Conservation (phyloP, 2,888 invertebrate genomes). For the Himalopsyche anomala region DNA sequence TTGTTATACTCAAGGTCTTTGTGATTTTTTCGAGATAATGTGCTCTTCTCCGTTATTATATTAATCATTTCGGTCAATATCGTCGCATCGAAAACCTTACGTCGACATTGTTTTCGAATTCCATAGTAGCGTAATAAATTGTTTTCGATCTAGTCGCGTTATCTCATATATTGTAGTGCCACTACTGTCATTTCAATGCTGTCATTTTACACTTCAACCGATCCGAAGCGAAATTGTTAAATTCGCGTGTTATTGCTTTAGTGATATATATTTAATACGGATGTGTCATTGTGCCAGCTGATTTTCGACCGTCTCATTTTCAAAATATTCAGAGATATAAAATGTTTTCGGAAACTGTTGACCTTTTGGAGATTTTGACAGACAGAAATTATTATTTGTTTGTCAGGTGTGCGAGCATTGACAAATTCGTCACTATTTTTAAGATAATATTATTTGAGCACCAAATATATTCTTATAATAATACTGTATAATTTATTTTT, state of each 20-base stretch:
- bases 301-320: constrained; percentile 29
- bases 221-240: not conserved
- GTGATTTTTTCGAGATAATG: constrained; percentile 57
- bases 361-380: constrained; percentile 35
- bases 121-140: constrained; percentile 38
- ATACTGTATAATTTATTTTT: not conserved
- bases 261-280: not conserved
- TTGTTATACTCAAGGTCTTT: constrained; percentile 60
- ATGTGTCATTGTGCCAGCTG: constrained; percentile 43
- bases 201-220: constrained; percentile 22
- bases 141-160: constrained; percentile 35
- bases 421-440: not conserved
- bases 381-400: constrained; percentile 3
- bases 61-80: constrained; percentile 45
- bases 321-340: constrained; percentile 7
- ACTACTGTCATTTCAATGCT: constrained; percentile 36
- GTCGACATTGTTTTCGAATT: constrained; percentile 40
- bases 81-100: constrained; percentile 8
- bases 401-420: constrained; percentile 19
- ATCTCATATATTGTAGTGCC: constrained; percentile 29
- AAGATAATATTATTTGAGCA: not conserved
- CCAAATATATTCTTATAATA: not conserved
- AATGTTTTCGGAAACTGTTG: constrained; percentile 40
- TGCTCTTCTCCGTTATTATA: constrained; percentile 45
- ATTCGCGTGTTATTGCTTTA: not conserved